Percentiles rank a stretch among this genome's conserved stretches.
phyloP scores from a whole-genome alignment of 2,888 invertebrate species.

The Buathra laborator region DNA sequence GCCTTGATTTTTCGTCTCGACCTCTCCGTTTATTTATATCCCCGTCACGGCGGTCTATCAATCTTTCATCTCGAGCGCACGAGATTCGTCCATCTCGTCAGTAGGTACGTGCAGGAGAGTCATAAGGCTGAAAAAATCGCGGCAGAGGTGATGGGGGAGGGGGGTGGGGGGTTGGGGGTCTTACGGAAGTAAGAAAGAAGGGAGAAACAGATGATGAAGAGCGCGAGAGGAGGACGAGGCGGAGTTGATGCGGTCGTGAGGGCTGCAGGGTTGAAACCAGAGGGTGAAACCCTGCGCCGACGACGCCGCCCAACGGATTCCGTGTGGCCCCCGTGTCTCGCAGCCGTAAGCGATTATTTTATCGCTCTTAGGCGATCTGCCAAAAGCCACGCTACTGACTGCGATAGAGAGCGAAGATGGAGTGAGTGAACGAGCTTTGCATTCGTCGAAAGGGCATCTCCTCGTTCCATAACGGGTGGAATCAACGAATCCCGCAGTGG shows the following conservation, averaged over 20 bases:
- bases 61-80: constrained; percentile 71
- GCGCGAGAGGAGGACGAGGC: constrained; percentile 68
- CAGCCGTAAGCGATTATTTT: constrained; percentile 83
- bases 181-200: not conserved
- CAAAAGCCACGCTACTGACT: constrained; percentile 71
- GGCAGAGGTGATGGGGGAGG: not conserved
- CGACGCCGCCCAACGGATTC: constrained; percentile 32
- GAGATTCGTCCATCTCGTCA: constrained; percentile 58
- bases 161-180: not conserved
- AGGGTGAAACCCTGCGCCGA: constrained; percentile 41
- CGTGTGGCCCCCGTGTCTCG: constrained; percentile 65
- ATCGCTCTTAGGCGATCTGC: constrained; percentile 81
- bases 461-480: constrained; percentile 57
- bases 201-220: constrained; percentile 58
- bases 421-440: constrained; percentile 54
- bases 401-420: constrained; percentile 50
- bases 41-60: constrained; percentile 71
- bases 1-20: constrained; percentile 5
- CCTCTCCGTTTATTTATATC: constrained; percentile 35
- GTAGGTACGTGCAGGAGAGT: constrained; percentile 52
- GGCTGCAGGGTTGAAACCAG: not conserved
- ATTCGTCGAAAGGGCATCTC: constrained; percentile 73
- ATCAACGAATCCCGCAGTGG: constrained; percentile 66
- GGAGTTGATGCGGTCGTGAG: constrained; percentile 17
- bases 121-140: constrained; percentile 22